phyloP scores from a whole-genome alignment of 2,888 invertebrate species.

The Halictus quadricinctus region DNA sequence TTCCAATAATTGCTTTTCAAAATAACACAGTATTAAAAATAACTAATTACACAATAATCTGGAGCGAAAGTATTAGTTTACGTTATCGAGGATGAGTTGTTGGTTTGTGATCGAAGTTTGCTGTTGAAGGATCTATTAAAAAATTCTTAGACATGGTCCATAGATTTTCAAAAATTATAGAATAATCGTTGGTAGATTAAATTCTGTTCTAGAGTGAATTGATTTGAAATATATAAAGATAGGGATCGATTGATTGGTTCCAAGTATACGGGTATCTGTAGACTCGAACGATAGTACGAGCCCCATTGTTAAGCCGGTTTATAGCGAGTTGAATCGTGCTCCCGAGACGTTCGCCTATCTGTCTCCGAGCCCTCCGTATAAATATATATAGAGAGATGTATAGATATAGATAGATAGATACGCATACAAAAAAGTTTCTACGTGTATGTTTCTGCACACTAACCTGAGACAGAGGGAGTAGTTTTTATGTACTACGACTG shows the following conservation, averaged over 20 bases:
- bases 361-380: conserved; percentile 12
- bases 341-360: neutral
- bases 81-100: neutral
- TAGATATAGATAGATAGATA: conserved; percentile 44
- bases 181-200: neutral
- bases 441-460: conserved; percentile 91
- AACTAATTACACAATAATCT: neutral
- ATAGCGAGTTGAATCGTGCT: neutral
- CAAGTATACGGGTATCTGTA: neutral
- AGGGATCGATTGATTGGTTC: neutral
- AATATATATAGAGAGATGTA: conserved; percentile 37
- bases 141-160: neutral
- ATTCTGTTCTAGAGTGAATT: neutral
- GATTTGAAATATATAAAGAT: neutral
- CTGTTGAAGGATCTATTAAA: neutral
- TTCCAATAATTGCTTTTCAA: too few species aligned
- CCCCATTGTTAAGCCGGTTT: neutral
- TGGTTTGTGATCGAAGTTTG: neutral
- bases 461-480: conserved; percentile 99
- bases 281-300: neutral
- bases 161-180: neutral
- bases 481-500: conserved; percentile 99
- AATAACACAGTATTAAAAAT: too few species aligned
- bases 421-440: conserved; percentile 71
- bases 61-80: too few species aligned